Conservation (phyloP, 2,797 vertebrate species). For the Pelobates cultripes region DNA sequence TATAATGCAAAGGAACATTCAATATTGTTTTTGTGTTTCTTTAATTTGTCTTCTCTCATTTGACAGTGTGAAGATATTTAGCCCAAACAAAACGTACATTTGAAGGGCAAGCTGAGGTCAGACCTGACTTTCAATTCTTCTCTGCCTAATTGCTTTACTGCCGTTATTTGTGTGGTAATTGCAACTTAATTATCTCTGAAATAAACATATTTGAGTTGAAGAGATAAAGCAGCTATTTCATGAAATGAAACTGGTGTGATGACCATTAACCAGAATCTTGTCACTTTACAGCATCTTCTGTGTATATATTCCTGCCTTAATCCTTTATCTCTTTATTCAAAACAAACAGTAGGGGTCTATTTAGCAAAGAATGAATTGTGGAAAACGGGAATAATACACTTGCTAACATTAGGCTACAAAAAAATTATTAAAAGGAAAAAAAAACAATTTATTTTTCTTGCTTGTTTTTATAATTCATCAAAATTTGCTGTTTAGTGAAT, state of each 20-base stretch:
- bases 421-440: too few relatives aligned
- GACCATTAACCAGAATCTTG: constrained; percentile 33
- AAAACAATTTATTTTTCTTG: too few relatives aligned
- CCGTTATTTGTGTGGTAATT: constrained; percentile 56
- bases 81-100: constrained; percentile 25
- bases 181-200: constrained; percentile 59
- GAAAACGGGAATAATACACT: too few relatives aligned
- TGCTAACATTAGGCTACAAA: too few relatives aligned
- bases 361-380: too few relatives aligned
- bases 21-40: neutral
- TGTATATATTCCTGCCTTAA: neutral
- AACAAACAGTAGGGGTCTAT: neutral
- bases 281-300: neutral
- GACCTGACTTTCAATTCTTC: constrained; percentile 28
- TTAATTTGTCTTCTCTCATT: constrained; percentile 23
- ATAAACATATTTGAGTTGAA: constrained; percentile 56
- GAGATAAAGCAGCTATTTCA: constrained; percentile 46
- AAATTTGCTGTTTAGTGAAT: too few relatives aligned
- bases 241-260: constrained; percentile 35
- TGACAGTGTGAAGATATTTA: constrained; percentile 16
- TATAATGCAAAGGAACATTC: too few relatives aligned
- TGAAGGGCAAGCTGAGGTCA: constrained; percentile 17
- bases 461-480: too few relatives aligned
- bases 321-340: neutral
- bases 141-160: constrained; percentile 54